phyloP scores from a whole-genome alignment of 2,888 invertebrate genomes.

The Rhimphoctona megacephalus region DNA sequence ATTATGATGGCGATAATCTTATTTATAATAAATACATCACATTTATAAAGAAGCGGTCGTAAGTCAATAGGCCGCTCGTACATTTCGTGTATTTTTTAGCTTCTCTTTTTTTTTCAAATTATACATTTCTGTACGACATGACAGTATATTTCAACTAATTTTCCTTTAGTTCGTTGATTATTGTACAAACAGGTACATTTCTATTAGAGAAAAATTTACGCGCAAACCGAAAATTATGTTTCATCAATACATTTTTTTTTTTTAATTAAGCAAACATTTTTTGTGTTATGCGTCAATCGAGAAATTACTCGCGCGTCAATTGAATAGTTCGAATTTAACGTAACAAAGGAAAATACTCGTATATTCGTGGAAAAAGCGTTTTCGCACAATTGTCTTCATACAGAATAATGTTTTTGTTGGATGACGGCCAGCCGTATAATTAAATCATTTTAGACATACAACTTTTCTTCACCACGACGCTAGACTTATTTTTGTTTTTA shows the following conservation, averaged over 20 bases:
- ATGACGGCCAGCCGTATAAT: slow-evolving; percentile 62
- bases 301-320: slow-evolving; percentile 9
- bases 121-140: slow-evolving; percentile 1
- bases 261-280: slow-evolving; percentile 4
- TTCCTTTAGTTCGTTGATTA: slow-evolving; percentile 56
- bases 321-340: not conserved
- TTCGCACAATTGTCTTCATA: slow-evolving; percentile 1
- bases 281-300: slow-evolving; percentile 7
- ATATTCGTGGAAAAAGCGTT: not conserved
- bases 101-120: slow-evolving; percentile 25
- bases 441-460: slow-evolving; percentile 10
- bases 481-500: slow-evolving; percentile 2
- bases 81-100: slow-evolving; percentile 43
- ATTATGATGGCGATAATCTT: slow-evolving; percentile 70
- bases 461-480: not conserved
- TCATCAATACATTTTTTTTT: not conserved
- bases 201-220: slow-evolving; percentile 51
- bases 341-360: not conserved
- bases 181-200: slow-evolving; percentile 67
- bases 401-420: slow-evolving; percentile 11
- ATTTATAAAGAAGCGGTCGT: slow-evolving; percentile 75
- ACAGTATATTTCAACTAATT: slow-evolving; percentile 19
- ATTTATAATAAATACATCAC: slow-evolving; percentile 77
- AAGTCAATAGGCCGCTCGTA: slow-evolving; percentile 71
- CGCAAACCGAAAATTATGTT: slow-evolving; percentile 39